Percentiles rank a stretch among this genome's conserved stretches.
Conservation (phyloP, 2,888 invertebrate genomes). For the Salticus scenicus region DNA sequence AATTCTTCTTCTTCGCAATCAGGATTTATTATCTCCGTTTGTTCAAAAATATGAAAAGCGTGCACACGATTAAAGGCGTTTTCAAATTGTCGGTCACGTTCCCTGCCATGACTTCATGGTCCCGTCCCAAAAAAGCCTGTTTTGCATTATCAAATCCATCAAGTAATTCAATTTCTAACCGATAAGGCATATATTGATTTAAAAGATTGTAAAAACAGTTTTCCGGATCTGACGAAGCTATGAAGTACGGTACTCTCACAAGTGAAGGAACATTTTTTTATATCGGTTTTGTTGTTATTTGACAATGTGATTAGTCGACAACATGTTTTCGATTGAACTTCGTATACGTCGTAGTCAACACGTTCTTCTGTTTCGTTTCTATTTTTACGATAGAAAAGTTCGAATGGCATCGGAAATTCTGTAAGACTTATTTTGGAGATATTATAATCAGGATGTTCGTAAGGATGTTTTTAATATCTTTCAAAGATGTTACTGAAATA, state of each 20-base stretch:
- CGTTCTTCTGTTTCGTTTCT: not conserved
- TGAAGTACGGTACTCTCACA: slow-evolving; percentile 19
- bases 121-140: not conserved
- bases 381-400: too few species aligned
- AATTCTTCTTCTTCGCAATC: slow-evolving; percentile 13
- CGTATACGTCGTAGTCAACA: not conserved
- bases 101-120: not conserved
- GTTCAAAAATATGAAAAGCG: slow-evolving; percentile 21
- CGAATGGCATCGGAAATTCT: not conserved
- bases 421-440: not conserved
- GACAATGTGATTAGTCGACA: not conserved
- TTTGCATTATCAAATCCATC: slow-evolving; percentile 15
- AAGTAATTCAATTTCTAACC: not conserved
- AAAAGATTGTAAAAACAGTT: slow-evolving; percentile 4
- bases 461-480: not conserved
- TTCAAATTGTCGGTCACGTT: slow-evolving; percentile 14
- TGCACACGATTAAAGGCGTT: slow-evolving; percentile 16
- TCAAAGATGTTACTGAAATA: slow-evolving; percentile 8
- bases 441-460: slow-evolving; percentile 3
- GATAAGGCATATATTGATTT: too few species aligned
- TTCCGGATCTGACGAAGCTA: slow-evolving; percentile 5
- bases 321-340: not conserved
- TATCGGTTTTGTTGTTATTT: slow-evolving; percentile 4
- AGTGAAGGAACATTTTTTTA: not conserved
- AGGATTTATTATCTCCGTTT: not conserved